phyloP scores from a whole-genome alignment of 1,140 invertebrate genomes.

The Hesperophylax magnus region DNA sequence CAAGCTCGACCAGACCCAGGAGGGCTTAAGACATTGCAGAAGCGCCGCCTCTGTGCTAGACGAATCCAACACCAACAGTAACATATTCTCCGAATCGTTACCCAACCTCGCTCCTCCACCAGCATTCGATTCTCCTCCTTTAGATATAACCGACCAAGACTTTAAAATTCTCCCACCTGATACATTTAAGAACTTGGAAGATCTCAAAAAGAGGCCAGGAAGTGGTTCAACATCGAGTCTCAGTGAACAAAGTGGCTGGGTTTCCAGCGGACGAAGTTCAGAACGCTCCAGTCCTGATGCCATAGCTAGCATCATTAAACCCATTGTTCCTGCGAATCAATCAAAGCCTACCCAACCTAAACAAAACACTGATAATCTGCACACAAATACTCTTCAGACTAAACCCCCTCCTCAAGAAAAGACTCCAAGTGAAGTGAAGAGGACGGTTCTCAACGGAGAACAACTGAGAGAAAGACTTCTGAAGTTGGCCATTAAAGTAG shows the following conservation, averaged over 20 bases:
- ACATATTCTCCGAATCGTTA: constrained; percentile 73
- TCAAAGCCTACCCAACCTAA: constrained; percentile 68
- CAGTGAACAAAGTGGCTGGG: constrained; percentile 84
- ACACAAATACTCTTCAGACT: constrained; percentile 52
- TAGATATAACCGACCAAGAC: constrained; percentile 69
- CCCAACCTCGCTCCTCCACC: constrained; percentile 75
- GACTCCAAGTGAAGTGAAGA: constrained; percentile 64
- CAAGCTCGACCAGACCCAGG: constrained; percentile 70
- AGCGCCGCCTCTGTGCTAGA: constrained; percentile 74
- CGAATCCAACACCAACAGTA: constrained; percentile 67
- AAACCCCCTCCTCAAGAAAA: constrained; percentile 40
- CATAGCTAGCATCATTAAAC: constrained; percentile 5
- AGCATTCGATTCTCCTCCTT: constrained; percentile 69
- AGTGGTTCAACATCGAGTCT: constrained; percentile 79
- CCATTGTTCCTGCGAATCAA: neutral
- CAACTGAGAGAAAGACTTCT: constrained; percentile 72
- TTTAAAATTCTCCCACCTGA: constrained; percentile 70
- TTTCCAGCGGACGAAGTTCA: constrained; percentile 78
- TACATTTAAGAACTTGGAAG: constrained; percentile 65
- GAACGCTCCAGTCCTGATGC: constrained; percentile 72
- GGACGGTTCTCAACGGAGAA: constrained; percentile 73
- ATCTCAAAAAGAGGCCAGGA: constrained; percentile 61
- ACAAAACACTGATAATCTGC: constrained; percentile 49
- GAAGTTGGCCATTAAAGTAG: constrained; percentile 71
- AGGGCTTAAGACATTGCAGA: constrained; percentile 72